These are phyloP conservation scores for Embidobia sp. DNA, from an alignment of 2,888 invertebrate genomes.

Conservation along the genomic window DNA sequence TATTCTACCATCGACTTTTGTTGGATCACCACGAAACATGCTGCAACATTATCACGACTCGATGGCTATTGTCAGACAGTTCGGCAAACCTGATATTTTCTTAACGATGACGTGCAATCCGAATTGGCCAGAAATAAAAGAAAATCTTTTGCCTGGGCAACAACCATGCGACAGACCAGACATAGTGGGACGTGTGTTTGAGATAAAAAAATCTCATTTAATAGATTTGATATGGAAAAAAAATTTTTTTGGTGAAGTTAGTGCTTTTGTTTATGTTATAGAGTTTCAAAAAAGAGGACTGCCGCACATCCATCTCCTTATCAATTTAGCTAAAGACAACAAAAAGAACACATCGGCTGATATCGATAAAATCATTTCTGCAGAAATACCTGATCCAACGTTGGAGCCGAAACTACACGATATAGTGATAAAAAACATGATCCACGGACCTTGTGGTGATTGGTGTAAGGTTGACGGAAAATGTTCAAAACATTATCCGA, in stretches of 20 bases:
- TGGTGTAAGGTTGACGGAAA: no score
- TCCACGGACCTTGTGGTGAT: no score
- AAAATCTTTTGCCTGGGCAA: no score
- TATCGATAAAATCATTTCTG: neutral
- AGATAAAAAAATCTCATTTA: constrained; percentile 46
- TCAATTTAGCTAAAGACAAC: neutral
- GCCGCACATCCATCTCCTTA: neutral
- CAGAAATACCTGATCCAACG: constrained; percentile 4
- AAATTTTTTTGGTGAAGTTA: constrained; percentile 49
- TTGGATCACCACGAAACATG: constrained; percentile 57
- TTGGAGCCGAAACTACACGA: constrained; percentile 63
- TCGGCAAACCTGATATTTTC: constrained; percentile 20
- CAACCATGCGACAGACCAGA: constrained; percentile 44
- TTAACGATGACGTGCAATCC: no score
- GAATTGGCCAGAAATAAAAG: constrained; percentile 48
- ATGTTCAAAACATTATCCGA: no score
- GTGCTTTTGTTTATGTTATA: constrained; percentile 45
- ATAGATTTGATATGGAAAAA: constrained; percentile 33
- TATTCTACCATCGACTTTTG: no score
- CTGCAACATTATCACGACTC: constrained; percentile 57
- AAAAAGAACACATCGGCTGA: neutral
- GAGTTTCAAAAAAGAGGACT: no score
- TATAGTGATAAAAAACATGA: constrained; percentile 72
- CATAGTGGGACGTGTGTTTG: constrained; percentile 38
- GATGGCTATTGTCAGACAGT: no score